Conservation (phyloP, 2,113 vertebrate genomes). For the Macaca mulatta region DNA sequence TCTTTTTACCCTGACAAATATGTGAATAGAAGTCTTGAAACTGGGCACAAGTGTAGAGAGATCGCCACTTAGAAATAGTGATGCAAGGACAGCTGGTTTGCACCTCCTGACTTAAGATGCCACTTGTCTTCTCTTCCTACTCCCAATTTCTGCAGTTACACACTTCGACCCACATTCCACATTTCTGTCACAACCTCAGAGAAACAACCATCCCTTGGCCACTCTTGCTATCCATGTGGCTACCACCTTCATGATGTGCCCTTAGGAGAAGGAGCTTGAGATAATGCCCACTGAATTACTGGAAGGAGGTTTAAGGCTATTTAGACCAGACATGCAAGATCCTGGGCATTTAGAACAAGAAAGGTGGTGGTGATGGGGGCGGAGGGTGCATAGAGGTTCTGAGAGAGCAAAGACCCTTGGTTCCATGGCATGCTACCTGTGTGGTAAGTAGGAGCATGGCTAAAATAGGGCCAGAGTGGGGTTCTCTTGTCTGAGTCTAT, state of each 20-base stretch:
- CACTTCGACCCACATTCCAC: rapidly evolving
- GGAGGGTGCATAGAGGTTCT: background rate
- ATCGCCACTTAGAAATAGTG: background rate
- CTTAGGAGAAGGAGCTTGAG: background rate
- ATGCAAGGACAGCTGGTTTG: rapidly evolving
- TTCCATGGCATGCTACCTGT: background rate
- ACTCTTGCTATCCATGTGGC: background rate
- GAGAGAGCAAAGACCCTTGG: background rate
- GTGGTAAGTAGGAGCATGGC: background rate
- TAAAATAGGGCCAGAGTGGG: background rate
- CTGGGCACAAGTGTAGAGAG: background rate
- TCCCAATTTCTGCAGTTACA: background rate
- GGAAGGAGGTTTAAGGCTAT: background rate
- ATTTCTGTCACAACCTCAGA: background rate
- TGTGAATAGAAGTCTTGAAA: background rate
- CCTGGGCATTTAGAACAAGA: background rate
- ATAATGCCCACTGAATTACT: background rate
- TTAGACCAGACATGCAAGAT: background rate
- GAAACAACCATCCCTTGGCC: background rate
- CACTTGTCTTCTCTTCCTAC: background rate
- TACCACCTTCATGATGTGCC: rapidly evolving
- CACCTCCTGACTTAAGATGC: background rate
- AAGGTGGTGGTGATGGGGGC: background rate
- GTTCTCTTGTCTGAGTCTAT: background rate
- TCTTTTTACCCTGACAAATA: background rate